These are phyloP conservation scores for Nyctibius bracteatus DNA, from an alignment of 2,113 vertebrate genomes.

Conservation along the genomic window DNA sequence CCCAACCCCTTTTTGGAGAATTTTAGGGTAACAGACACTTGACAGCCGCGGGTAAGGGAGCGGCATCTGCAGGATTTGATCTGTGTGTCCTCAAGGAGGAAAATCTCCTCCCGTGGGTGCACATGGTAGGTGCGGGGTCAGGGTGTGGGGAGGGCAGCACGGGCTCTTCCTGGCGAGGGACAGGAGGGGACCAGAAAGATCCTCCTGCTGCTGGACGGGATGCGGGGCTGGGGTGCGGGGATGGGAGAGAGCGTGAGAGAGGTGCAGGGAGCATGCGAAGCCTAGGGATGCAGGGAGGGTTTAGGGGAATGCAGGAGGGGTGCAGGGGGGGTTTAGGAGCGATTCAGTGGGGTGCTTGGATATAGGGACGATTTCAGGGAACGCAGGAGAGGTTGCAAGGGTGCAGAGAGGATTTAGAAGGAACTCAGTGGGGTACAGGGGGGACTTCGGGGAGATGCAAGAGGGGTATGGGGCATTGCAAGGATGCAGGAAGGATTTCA, in stretches of 20 bases:
- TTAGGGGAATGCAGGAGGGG: too few relatives aligned
- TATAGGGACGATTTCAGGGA: too few relatives aligned
- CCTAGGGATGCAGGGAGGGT: too few relatives aligned
- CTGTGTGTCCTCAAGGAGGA: background rate
- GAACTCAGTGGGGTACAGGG: too few relatives aligned
- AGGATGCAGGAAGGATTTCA: too few relatives aligned
- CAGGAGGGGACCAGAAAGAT: background rate
- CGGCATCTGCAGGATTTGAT: background rate
- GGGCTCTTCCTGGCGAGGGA: rapidly evolving
- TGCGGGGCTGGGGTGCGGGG: background rate
- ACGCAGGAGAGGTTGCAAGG: too few relatives aligned
- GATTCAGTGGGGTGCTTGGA: too few relatives aligned
- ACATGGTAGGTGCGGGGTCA: rapidly evolving
- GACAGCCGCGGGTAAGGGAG: rapidly evolving
- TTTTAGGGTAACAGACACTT: background rate
- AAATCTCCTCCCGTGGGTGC: background rate
- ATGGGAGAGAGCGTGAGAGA: too few relatives aligned
- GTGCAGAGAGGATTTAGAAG: background rate
- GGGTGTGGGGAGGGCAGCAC: too few relatives aligned
- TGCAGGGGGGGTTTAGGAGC: too few relatives aligned
- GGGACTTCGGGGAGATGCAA: too few relatives aligned
- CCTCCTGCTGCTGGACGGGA: background rate
- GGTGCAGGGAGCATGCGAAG: too few relatives aligned
- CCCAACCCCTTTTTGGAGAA: background rate
- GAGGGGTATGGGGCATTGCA: background rate